These are phyloP conservation scores for Sylvia atricapilla DNA, from an alignment of 2,113 vertebrate species.

Conservation along the genomic window DNA sequence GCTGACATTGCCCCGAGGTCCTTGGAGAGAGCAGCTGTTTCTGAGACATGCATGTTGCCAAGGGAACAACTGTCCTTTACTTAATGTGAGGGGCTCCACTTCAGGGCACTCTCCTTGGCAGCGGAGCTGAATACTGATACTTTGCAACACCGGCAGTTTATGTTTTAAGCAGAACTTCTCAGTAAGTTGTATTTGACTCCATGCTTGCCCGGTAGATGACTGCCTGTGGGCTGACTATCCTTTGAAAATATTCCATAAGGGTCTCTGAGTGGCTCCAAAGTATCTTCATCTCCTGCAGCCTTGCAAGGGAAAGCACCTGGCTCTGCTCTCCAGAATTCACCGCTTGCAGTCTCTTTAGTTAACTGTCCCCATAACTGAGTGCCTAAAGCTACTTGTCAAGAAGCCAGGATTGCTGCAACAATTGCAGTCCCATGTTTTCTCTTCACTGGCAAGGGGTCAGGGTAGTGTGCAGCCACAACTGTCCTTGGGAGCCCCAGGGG, in stretches of 20 bases:
- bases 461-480: not conserved
- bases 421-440: not conserved
- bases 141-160: not conserved
- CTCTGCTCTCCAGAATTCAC: not conserved
- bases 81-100: not conserved
- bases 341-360: not conserved
- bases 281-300: not conserved
- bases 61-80: not conserved
- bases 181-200: not conserved
- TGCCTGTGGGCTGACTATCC: not conserved
- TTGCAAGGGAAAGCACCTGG: not conserved
- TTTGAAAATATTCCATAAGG: not conserved
- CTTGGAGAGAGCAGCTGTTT: not conserved
- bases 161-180: not conserved
- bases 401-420: not conserved
- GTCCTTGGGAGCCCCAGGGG: not conserved
- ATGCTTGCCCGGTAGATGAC: not conserved
- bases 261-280: not conserved
- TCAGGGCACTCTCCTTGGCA: not conserved
- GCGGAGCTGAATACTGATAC: not conserved
- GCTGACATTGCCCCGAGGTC: not conserved
- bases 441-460: not conserved
- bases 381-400: not conserved
- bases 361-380: accelerated
- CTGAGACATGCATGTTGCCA: not conserved